Evolutionary conservation across 2,113 vertebrate genomes (phyloP), one percentile per base, ranked within the genome.

Genomic region (Halichoerus grypus): DNA sequence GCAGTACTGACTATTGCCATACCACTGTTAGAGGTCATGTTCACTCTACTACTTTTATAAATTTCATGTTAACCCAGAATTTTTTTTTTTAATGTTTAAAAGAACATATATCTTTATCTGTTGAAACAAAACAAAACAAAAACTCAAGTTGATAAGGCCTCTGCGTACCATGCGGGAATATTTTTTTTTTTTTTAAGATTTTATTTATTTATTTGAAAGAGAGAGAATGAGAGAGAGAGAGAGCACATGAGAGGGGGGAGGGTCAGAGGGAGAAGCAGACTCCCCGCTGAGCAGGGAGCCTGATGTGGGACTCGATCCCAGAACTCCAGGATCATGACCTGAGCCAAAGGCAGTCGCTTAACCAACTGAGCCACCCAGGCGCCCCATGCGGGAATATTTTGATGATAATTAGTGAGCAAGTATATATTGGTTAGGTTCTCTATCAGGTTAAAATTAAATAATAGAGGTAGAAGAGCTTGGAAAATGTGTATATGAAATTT

Each of bases 401-500:
- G 42, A 55, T 87, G 57, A 24, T 96, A 71, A 53, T 53, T 39
- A 67, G 22, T 87, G 49, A 55, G 69, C 46, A 53, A 88, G n/a
- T 82, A 51, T 63, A 18, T 72, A 81, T 82, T 74, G 33, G 7
- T 76, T 76, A 76, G 18, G 13, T 82, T 88, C 26, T 82, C 36
- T 93, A 0, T 33, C 22, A 69, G 57, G 10, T 82, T 93, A 82
- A 82, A 77, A 89, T 77, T 77, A 33, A 77, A 84, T 84, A 83
- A 53, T 63, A 74, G 65, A 92, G 51, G 12, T 90, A 42, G 24
- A 81, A 51, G 65, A 33, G 36, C 61, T 91, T 90, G 22, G 24
- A 55, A 67, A 92, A 74, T 26, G 21, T 67, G 19, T 82, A 49
- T 82, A 77, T 95, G 46, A 59, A 93, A 95, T 88, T 69, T 71